phyloP scores from a whole-genome alignment of 2,888 invertebrate species.

The Diplazon laetatorius region DNA sequence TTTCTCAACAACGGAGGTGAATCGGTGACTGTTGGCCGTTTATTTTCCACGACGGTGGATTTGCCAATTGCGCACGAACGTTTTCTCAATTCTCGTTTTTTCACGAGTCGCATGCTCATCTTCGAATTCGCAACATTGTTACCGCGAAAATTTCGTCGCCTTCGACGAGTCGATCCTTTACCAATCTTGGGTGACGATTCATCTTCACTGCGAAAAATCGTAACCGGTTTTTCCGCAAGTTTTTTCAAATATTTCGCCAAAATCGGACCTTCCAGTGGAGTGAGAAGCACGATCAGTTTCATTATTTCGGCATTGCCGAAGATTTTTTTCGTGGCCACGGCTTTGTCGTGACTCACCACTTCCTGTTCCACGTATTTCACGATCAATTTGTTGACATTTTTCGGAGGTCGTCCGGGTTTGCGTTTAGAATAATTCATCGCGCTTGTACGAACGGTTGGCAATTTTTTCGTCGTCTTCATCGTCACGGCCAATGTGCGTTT shows the following conservation, averaged over 20 bases:
- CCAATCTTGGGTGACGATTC: no score
- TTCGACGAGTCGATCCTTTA: background rate
- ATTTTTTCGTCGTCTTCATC: no score
- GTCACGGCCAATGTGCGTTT: no score
- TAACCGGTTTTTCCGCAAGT: background rate
- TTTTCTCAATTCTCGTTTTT: no score
- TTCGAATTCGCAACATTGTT: no score
- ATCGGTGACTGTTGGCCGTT: no score
- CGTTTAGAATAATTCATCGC: no score
- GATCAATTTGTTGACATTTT: background rate
- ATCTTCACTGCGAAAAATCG: background rate
- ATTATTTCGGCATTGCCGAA: slow-evolving; percentile 40
- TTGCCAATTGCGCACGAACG: no score
- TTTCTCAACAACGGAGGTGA: no score
- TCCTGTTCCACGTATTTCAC: slow-evolving; percentile 44
- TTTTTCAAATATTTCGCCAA: slow-evolving; percentile 43
- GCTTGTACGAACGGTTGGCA: no score
- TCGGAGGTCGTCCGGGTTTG: background rate
- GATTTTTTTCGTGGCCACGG: background rate
- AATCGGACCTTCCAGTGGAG: slow-evolving; percentile 40
- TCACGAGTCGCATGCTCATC: no score
- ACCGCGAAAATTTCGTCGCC: background rate
- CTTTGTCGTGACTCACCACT: slow-evolving; percentile 7
- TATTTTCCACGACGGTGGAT: no score
- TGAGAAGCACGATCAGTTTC: slow-evolving; percentile 37